Evolutionary conservation across 2,797 vertebrate genomes (phyloP).

Genomic region (Calcarius lapponicus): DNA sequence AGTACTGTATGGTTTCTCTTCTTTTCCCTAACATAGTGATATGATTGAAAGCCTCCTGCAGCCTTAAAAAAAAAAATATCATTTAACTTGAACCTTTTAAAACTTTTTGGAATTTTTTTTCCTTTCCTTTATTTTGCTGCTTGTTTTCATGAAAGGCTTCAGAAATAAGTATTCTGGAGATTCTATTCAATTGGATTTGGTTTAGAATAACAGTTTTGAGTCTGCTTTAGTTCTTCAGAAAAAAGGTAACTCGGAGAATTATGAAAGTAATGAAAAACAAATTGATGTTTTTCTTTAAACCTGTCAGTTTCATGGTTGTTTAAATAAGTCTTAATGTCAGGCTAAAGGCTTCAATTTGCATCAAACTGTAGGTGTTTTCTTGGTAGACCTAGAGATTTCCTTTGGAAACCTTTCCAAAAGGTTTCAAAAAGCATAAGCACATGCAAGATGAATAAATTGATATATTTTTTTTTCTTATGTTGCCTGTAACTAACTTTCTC

Average conservation of each 20-base stretch:
- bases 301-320: not conserved
- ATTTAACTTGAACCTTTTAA: not conserved
- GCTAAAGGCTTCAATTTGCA: not conserved
- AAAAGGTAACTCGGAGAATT: not conserved
- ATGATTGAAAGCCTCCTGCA: not conserved
- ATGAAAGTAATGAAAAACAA: not conserved
- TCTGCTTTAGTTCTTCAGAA: not conserved
- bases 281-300: not conserved
- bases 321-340: not conserved
- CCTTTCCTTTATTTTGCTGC: not conserved
- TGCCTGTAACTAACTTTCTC: not conserved
- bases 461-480: rapidly evolving
- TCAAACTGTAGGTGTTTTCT: not conserved
- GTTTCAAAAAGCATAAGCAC: not conserved
- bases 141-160: not conserved
- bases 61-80: rapidly evolving
- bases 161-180: not conserved
- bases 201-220: not conserved
- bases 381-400: not conserved
- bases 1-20: not conserved
- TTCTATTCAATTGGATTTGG: not conserved
- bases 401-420: not conserved
- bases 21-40: not conserved
- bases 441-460: not conserved
- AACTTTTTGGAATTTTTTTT: not conserved